Evolutionary conservation across 1,140 invertebrate species (phyloP).

Genomic region (Drosophila yakuba): DNA sequence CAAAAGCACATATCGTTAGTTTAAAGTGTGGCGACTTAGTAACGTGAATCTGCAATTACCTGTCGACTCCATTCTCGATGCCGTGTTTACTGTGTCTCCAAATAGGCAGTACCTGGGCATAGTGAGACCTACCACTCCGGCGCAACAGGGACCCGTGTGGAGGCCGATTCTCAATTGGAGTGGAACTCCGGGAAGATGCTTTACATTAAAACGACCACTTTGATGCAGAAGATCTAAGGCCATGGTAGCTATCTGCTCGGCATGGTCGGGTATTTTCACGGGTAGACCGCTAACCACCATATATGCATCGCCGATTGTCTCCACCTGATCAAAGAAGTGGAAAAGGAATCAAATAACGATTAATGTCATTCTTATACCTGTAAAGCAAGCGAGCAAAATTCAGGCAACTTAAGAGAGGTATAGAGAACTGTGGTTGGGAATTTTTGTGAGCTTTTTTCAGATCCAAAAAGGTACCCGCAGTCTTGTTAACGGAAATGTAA

Average conservation of each 20-base stretch:
- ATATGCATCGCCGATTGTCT: constrained; percentile 98
- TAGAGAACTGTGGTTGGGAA: too few relatives aligned
- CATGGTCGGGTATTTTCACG: constrained; percentile 91
- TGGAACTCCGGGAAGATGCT: constrained; percentile 92
- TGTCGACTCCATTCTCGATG: constrained; percentile 94
- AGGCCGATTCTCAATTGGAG: constrained; percentile 92
- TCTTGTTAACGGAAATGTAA: too few relatives aligned
- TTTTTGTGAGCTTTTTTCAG: too few relatives aligned
- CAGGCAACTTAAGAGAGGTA: too few relatives aligned
- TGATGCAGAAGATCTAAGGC: constrained; percentile 94
- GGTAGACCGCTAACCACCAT: constrained; percentile 97
- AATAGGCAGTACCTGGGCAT: constrained; percentile 97
- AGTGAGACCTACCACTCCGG: constrained; percentile 93
- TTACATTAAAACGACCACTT: constrained; percentile 93
- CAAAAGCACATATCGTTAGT: background rate
- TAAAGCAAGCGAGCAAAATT: too few relatives aligned
- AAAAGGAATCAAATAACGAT: background rate
- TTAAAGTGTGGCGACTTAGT: too few relatives aligned
- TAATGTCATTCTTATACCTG: too few relatives aligned
- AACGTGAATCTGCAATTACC: constrained; percentile 85
- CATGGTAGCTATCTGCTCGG: constrained; percentile 93
- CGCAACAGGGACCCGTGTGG: constrained; percentile 92
- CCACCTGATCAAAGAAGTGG: constrained; percentile 87
- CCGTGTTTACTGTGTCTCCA: constrained; percentile 97
- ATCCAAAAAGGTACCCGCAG: too few relatives aligned